Evolutionary conservation across 64 coral and sea anemone genomes (phyloP).

Genomic region (Porites australiensis): DNA sequence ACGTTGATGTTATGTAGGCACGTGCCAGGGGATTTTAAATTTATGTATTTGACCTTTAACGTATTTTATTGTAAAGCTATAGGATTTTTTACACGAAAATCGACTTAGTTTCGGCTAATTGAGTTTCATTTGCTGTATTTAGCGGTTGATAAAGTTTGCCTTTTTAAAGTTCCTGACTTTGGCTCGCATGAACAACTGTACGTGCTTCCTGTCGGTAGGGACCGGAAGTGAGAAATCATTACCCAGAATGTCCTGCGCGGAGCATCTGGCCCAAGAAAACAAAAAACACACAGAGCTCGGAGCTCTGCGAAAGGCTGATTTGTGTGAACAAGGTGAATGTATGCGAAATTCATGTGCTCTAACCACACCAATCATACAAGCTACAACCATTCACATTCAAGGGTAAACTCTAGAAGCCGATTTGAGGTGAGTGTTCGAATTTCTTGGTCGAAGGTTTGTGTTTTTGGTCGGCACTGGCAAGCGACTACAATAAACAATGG

Average conservation of each 20-base stretch:
- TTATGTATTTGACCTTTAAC: too few relatives aligned
- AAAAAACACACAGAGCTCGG: constrained; percentile 24
- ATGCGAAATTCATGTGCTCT: constrained; percentile 91
- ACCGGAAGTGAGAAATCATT: constrained; percentile 28
- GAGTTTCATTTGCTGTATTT: too few relatives aligned
- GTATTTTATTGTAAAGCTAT: too few relatives aligned
- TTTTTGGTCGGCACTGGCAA: constrained; percentile 2
- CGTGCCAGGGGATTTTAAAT: too few relatives aligned
- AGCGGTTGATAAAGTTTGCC: too few relatives aligned
- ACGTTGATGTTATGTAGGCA: too few relatives aligned
- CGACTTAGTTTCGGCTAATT: too few relatives aligned
- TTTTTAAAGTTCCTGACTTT: background rate
- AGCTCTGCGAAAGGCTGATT: constrained; percentile 34
- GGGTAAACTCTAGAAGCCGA: constrained; percentile 92
- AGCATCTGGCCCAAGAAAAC: constrained; percentile 38
- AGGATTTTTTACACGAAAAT: too few relatives aligned
- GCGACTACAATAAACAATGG: constrained; percentile 11
- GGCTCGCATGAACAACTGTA: background rate
- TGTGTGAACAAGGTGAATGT: constrained; percentile 9
- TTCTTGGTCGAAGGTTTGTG: background rate
- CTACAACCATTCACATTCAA: constrained; percentile 86
- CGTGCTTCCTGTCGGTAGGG: background rate
- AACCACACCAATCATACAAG: constrained; percentile 86
- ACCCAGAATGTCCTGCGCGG: constrained; percentile 42
- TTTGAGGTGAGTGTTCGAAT: constrained; percentile 80